Percentiles rank a stretch among this genome's conserved stretches.
Conservation (phyloP, 2,113 vertebrate genomes). For the Lathamus discolor region DNA sequence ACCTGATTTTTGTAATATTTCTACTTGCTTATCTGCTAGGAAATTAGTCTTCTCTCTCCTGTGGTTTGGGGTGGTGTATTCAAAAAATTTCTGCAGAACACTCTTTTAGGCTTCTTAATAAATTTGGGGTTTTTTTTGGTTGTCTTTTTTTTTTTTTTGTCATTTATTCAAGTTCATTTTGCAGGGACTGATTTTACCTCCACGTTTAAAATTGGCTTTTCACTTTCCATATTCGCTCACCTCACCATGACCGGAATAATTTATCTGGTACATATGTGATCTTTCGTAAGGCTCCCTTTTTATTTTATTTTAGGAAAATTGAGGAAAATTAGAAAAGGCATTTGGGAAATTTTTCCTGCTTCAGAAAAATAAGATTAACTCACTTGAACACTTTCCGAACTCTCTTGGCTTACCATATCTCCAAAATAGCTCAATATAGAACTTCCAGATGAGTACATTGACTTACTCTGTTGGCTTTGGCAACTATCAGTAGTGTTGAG, state of each 20-base stretch:
- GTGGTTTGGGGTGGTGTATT: background rate
- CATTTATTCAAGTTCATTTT: background rate
- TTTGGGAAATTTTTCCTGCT: constrained; percentile 7
- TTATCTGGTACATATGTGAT: background rate
- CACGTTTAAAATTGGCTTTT: background rate
- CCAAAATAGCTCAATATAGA: background rate
- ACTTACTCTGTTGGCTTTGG: constrained; percentile 46
- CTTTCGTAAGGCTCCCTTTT: background rate
- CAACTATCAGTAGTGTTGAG: background rate
- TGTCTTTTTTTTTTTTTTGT: background rate
- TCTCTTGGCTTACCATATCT: background rate
- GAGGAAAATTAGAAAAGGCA: constrained; percentile 15
- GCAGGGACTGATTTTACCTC: background rate
- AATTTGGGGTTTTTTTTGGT: background rate
- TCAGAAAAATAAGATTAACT: constrained; percentile 46
- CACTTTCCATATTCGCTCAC: background rate
- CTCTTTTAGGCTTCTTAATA: background rate
- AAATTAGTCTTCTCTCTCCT: background rate
- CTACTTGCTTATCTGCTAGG: background rate
- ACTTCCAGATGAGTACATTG: constrained; percentile 37
- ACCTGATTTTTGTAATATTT: background rate
- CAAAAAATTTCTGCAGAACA: background rate
- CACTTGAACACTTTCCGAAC: background rate
- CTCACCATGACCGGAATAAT: background rate
- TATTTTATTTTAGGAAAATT: background rate